Conservation (phyloP, 2,888 invertebrate genomes). For the Lathronympha strigana region DNA sequence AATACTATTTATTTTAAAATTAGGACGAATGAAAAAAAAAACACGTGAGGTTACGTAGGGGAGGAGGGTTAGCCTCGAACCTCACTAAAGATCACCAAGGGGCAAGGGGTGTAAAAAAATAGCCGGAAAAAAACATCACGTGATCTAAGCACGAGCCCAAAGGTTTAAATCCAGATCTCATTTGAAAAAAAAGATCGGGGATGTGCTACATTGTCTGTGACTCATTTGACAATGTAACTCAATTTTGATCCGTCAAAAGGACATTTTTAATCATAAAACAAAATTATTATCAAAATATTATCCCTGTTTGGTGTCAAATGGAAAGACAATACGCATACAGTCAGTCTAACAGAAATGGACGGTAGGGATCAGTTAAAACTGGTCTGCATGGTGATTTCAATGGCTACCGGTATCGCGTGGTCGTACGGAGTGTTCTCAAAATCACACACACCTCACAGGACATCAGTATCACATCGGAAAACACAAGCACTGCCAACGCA, state of each 20-base stretch:
- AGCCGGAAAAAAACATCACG: no score
- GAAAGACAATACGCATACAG: conserved; percentile 46
- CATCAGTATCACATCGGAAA: conserved; percentile 15
- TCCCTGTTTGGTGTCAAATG: conserved; percentile 47
- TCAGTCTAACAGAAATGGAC: conserved; percentile 60
- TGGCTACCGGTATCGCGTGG: conserved; percentile 64
- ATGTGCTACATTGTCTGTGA: conserved; percentile 11
- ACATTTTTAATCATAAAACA: conserved; percentile 11
- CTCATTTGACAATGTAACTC: background rate
- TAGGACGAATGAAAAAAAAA: no score
- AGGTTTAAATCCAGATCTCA: no score
- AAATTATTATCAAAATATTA: conserved; percentile 19
- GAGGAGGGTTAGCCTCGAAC: no score
- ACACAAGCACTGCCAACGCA: conserved; percentile 11
- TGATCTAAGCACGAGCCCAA: no score
- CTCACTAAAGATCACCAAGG: no score
- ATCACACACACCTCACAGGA: conserved; percentile 47
- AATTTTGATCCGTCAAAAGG: conserved; percentile 3
- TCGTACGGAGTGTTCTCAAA: conserved; percentile 62
- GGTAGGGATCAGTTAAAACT: conserved; percentile 64
- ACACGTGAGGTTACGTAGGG: no score
- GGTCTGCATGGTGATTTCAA: conserved; percentile 60
- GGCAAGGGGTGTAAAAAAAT: no score
- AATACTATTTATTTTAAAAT: no score
- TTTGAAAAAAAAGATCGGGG: no score